Evolutionary conservation across 2,797 vertebrate genomes (phyloP).

Genomic region (Lerista edwardsae): DNA sequence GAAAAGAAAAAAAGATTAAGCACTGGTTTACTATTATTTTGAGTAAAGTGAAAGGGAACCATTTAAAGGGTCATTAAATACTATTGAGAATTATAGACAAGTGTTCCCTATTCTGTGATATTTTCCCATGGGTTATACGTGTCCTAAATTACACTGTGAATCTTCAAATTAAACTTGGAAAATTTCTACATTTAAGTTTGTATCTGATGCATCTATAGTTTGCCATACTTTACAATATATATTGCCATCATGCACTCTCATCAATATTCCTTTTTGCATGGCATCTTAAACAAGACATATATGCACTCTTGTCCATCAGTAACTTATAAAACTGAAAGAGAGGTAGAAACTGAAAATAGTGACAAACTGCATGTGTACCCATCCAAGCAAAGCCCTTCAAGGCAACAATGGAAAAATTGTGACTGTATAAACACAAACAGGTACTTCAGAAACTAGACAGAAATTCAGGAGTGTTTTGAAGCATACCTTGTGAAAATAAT

Average conservation of each 20-base stretch:
- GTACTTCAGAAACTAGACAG: background rate
- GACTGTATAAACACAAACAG: background rate
- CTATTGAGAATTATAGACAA: background rate
- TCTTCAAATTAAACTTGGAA: background rate
- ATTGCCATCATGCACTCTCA: no score
- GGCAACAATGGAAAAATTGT: no score
- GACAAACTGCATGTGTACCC: no score
- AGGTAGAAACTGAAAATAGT: background rate
- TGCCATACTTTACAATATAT: background rate
- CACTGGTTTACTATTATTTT: slow-evolving; percentile 29
- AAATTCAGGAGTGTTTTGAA: background rate
- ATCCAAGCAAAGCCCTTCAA: no score
- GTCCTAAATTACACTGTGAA: background rate
- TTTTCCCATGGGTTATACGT: background rate
- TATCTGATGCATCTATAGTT: background rate
- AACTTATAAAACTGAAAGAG: background rate
- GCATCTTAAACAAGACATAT: background rate
- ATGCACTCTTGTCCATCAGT: background rate
- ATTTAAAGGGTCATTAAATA: slow-evolving; percentile 6
- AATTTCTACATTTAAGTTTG: background rate
- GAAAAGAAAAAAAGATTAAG: background rate
- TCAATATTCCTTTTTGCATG: no score
- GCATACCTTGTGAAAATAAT: background rate
- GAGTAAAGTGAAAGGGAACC: slow-evolving; percentile 22
- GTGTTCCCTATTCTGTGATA: background rate